These are phyloP conservation scores for Enteromius mattozi DNA, from an alignment of 2,797 vertebrate species.

Conservation along the genomic window DNA sequence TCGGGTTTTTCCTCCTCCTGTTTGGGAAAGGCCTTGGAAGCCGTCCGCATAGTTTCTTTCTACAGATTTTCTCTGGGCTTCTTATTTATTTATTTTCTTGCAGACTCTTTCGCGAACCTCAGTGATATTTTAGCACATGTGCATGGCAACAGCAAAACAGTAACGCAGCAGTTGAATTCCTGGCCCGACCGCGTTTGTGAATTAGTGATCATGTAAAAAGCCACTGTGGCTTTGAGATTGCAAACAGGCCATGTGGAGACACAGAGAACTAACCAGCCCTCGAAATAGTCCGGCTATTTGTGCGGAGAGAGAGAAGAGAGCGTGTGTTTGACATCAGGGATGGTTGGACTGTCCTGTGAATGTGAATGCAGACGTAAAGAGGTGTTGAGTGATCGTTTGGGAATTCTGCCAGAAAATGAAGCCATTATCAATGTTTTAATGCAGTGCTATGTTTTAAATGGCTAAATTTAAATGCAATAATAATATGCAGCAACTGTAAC, in stretches of 20 bases:
- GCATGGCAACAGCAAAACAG: slow-evolving; percentile 85
- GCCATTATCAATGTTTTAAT: too few relatives aligned
- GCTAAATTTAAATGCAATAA: background rate
- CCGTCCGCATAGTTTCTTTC: slow-evolving; percentile 72
- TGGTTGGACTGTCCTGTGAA: slow-evolving; percentile 50
- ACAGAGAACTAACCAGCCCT: slow-evolving; percentile 81
- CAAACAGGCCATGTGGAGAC: slow-evolving; percentile 84
- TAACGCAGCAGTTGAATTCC: slow-evolving; percentile 80
- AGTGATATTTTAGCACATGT: slow-evolving; percentile 83
- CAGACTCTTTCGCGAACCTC: slow-evolving; percentile 59
- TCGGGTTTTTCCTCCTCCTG: slow-evolving; percentile 69
- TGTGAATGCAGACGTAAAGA: background rate
- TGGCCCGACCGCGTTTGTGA: slow-evolving; percentile 82
- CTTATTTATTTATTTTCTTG: slow-evolving; percentile 53
- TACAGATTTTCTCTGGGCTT: slow-evolving; percentile 68
- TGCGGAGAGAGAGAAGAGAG: slow-evolving; percentile 75
- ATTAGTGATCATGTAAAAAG: slow-evolving; percentile 88
- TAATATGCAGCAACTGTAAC: background rate
- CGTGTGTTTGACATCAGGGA: slow-evolving; percentile 85
- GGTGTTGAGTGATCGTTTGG: background rate
- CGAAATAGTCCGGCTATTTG: slow-evolving; percentile 85
- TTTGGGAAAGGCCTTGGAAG: slow-evolving; percentile 74
- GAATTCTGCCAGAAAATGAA: background rate
- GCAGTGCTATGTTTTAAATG: background rate
- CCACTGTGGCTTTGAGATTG: slow-evolving; percentile 83